A percentile compares a stretch with the other conserved stretches of the same genome.
These are phyloP conservation scores for Thamnophis sirtalis DNA, from an alignment of 2,113 vertebrate species.

Conservation along the genomic window DNA sequence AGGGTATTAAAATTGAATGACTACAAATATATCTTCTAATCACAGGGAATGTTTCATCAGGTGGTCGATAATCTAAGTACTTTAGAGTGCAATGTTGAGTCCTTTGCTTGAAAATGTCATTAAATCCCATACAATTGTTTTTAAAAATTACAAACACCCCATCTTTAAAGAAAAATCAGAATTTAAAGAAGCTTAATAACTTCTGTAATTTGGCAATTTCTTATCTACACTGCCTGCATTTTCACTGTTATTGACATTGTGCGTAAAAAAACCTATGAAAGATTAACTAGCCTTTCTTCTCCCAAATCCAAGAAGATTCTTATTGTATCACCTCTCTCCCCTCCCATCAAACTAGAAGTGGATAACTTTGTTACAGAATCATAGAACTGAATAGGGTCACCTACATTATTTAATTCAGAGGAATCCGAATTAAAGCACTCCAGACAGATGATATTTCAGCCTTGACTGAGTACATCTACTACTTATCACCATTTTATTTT, in stretches of 20 bases:
- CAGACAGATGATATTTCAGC: background rate
- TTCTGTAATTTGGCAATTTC: background rate
- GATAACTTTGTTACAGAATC: background rate
- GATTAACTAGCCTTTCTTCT: background rate
- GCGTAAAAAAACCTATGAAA: background rate
- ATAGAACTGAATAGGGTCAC: background rate
- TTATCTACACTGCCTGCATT: background rate
- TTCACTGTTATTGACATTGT: background rate
- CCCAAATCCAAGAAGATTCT: background rate
- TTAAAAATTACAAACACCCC: background rate
- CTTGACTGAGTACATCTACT: background rate
- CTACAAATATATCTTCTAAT: background rate
- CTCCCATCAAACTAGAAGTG: background rate
- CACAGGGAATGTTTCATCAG: background rate
- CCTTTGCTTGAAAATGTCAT: background rate
- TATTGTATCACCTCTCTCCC: background rate
- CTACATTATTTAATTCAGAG: background rate
- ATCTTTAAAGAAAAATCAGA: background rate
- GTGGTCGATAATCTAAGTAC: background rate
- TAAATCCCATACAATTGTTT: background rate
- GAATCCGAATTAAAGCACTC: background rate
- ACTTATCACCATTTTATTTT: background rate
- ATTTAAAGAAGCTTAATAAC: background rate
- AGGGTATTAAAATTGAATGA: background rate
- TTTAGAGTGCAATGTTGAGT: background rate